These are phyloP conservation scores for Pocillopora damicornis DNA, from an alignment of 64 coral and sea anemone genomes.

Conservation along the genomic window DNA sequence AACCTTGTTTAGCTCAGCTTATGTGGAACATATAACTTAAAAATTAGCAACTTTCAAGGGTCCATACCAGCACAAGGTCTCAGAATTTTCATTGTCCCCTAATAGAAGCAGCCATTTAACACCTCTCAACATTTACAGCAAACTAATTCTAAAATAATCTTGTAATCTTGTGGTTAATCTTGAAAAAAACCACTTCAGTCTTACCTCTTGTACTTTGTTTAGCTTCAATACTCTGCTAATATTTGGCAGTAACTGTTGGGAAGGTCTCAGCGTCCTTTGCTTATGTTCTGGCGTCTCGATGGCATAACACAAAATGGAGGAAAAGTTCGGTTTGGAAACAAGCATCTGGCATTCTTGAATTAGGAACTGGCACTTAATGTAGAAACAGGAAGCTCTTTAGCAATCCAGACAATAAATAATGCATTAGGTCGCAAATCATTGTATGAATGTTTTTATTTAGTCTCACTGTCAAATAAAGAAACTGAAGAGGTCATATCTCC, in stretches of 20 bases:
- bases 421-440: not conserved
- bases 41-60: no score
- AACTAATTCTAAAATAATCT: no score
- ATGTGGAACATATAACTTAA: no score
- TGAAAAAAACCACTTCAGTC: not conserved
- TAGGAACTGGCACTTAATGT: slow-evolving; percentile 77
- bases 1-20: no score
- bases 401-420: not conserved
- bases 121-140: no score
- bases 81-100: no score
- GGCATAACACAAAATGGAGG: slow-evolving; percentile 89
- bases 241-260: slow-evolving; percentile 69
- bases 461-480: not conserved
- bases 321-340: slow-evolving; percentile 89
- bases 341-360: slow-evolving; percentile 95
- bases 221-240: slow-evolving; percentile 94
- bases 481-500: not conserved
- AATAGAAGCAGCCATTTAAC: no score
- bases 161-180: not conserved
- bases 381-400: not conserved
- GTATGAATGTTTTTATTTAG: not conserved
- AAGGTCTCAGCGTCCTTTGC: slow-evolving; percentile 86
- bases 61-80: no score
- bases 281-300: slow-evolving; percentile 97
- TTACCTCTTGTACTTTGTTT: slow-evolving; percentile 95